These are phyloP conservation scores for Erpornis zantholeuca DNA, from an alignment of 2,113 vertebrate genomes.

Conservation along the genomic window DNA sequence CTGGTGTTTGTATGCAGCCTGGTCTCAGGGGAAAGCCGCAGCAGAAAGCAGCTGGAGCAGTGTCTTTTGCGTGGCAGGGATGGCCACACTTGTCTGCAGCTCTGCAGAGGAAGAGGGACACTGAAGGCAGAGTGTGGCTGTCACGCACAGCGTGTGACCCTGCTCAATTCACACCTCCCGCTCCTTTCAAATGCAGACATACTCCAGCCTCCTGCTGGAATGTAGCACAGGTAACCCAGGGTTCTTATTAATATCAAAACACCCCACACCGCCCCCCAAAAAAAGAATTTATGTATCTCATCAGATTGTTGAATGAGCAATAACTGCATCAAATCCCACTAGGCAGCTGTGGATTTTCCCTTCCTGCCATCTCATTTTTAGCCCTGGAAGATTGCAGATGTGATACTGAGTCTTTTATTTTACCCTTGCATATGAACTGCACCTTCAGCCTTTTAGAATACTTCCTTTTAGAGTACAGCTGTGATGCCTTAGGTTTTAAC, in stretches of 20 bases:
- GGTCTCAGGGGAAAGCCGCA: neutral
- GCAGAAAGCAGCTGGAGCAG: neutral
- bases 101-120: neutral
- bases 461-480: neutral
- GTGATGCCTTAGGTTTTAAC: no score
- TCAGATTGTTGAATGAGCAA: neutral
- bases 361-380: neutral
- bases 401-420: neutral
- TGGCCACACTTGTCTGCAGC: neutral
- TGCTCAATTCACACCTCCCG: neutral
- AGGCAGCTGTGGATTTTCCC: neutral
- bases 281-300: neutral
- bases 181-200: neutral
- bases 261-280: no score
- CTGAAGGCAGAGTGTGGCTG: neutral
- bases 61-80: neutral
- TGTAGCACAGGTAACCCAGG: neutral
- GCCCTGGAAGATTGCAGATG: neutral
- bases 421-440: neutral
- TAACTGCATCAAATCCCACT: neutral
- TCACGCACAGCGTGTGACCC: rapidly evolving
- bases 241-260: neutral
- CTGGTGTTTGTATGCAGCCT: neutral
- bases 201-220: neutral
- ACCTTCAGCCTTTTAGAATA: neutral